Base-by-base conservation (phyloP, 2,888 invertebrate species). In the Euclidia mi region DNA sequence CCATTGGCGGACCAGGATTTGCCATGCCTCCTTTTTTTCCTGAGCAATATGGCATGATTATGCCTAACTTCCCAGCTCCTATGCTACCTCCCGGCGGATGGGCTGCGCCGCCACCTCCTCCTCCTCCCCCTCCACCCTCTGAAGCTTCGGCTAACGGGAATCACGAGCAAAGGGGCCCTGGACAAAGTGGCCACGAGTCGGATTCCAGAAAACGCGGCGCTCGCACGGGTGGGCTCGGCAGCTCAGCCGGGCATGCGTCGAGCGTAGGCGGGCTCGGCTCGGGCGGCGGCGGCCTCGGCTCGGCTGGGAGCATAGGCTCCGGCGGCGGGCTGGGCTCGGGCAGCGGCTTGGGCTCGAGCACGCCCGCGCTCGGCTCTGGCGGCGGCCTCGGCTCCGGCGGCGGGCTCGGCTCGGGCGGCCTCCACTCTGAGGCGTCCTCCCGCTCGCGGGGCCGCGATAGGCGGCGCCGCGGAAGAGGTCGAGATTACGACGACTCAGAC, bases 201-300 rank as follows among this genome's bases (percentile, higher is more conserved):
- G 92, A 92, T 92, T 92, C 90, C 92, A 92, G 93, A 87, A 92
- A 88, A 78, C 90, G 88, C 70, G 90, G 85, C 70, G 75, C 80
- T 79, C 89, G 89, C 65, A 63, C 82, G 44, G 77, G 79, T 66
- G 79, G 81, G 60, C 73, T 76, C 64, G 71, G 77, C 57, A 68
- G 66, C 45, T 71, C 80, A 10, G 49, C 65, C 66, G 65, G 61
- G 62, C 75, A 70, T 68, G 84, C 68, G 75, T 71, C 71, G 81
- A 78, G 75, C 50, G 49, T 60, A 63, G 78, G 78, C 73, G 84
- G 84, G 60, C 77, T 78, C 65, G 81, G 88, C 81, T 77, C 83
- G 48, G 69, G 76, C 72, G 77, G 77, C 63, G 79, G 78, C 59
- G 74, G 79, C 52, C 77, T 72, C 40, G 78, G 80, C 20, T 15